Conservation (phyloP, 2,888 invertebrate genomes). For the Trisateles emortualis region DNA sequence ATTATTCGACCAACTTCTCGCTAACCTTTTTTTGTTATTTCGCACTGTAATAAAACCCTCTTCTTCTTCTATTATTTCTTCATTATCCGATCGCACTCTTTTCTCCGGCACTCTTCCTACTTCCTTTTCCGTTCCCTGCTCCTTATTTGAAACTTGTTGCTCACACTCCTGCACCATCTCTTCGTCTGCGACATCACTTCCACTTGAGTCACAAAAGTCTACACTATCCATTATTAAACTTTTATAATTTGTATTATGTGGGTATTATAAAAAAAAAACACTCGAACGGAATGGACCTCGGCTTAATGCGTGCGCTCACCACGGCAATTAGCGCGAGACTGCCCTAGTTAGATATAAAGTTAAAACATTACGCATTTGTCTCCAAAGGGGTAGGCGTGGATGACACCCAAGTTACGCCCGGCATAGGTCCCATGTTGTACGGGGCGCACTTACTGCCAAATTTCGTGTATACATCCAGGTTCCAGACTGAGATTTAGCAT, state of each 20-base stretch:
- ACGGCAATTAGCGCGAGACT: no score
- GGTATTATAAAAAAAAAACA: not conserved
- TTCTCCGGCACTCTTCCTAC: not conserved
- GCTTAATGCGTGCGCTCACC: no score
- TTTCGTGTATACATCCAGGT: no score
- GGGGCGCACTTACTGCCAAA: no score
- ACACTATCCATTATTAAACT: not conserved
- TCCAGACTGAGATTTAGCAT: no score
- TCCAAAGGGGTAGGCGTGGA: no score
- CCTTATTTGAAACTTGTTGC: not conserved
- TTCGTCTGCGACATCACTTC: not conserved
- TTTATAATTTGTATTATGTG: not conserved
- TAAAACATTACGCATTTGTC: no score
- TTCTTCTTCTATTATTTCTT: not conserved
- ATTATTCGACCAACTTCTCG: not conserved
- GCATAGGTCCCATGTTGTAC: no score
- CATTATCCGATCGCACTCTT: not conserved
- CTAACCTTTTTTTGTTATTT: no score
- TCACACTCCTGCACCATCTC: not conserved
- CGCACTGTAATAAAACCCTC: not conserved
- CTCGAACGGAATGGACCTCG: no score
- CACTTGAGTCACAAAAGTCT: not conserved
- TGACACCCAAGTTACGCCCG: no score
- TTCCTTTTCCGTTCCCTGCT: not conserved
- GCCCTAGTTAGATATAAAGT: no score